Conservation (phyloP, 2,113 vertebrate species). For the Eptatretus burgeri region DNA sequence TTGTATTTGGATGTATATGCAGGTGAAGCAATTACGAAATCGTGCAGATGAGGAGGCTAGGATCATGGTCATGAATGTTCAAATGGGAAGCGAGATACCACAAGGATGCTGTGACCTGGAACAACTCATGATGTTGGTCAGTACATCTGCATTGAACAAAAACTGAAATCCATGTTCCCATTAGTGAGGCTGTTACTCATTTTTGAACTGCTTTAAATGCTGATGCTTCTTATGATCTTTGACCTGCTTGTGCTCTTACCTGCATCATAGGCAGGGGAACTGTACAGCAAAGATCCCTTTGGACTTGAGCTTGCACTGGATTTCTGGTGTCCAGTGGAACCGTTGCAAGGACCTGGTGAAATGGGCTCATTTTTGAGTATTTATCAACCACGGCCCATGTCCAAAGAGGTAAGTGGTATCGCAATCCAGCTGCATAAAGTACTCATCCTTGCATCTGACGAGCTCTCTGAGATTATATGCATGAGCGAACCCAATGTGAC, state of each 20-base stretch:
- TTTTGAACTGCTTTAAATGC: too few relatives aligned
- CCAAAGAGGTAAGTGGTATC: background rate
- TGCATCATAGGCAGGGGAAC: background rate
- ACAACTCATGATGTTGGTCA: slow-evolving; percentile 5
- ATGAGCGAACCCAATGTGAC: too few relatives aligned
- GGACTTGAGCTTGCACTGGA: background rate
- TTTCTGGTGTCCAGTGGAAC: slow-evolving; percentile 6
- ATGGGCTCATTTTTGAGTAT: background rate
- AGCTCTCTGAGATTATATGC: too few relatives aligned
- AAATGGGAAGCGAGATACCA: background rate
- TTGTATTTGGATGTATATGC: background rate
- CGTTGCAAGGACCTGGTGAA: background rate
- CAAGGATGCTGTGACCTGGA: background rate
- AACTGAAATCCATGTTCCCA: background rate
- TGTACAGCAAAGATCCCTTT: slow-evolving; percentile 5
- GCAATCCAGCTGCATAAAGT: too few relatives aligned
- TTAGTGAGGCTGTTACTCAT: too few relatives aligned
- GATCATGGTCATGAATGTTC: slow-evolving; percentile 4
- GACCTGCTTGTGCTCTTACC: too few relatives aligned
- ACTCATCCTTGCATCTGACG: too few relatives aligned
- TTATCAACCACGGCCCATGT: background rate
- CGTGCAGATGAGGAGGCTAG: slow-evolving; percentile 1
- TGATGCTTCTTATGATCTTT: too few relatives aligned
- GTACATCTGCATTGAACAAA: background rate
- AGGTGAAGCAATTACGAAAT: slow-evolving; percentile 3